Evolutionary conservation across 2,797 vertebrate genomes (phyloP), one percentile per base, ranked within the genome.

Genomic region (Enteromius mattozi): DNA sequence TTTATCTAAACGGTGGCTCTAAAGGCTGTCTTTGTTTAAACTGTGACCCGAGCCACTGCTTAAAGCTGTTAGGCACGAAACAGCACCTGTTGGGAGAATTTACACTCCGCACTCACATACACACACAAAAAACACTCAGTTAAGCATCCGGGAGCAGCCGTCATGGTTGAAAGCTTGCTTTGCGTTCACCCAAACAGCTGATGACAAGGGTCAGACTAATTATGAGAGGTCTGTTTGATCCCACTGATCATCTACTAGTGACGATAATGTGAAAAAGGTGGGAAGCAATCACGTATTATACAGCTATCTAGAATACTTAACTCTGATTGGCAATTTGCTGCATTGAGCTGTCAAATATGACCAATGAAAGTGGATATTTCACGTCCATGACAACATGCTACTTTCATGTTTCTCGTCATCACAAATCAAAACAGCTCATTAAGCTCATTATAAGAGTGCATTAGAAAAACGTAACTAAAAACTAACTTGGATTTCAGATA

Each of bases 11-110:
- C 16, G 0, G 33, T 30, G 8, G 54, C 6, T 71, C 19, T 49
- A 49, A 63, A 37, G 27, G n/a, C 30, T 10, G 33, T 13, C 24
- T 40, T 83, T 78, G 61, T 56, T 69, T 77, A 77, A 83, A 30
- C 47, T 76, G 45, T 68, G 47, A 83, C 47, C 72, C 2, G 1
- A 56, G 35, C 21, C 72, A 21, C 59, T 21, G 47, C 59, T 54
- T 40, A 83, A 75, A 74, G 69, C 77, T 51, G 30, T 54, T 33
- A 68, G 59, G 51, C 80, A 82, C 4, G 9, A 70, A 82, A 83
- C 42, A 16, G 19, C 82, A 84, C 40, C 75, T 83, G 86, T 75
- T 86, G n/a, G 40, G 27, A 59, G 21, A 66, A 68, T 80, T 80
- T 49, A 71, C 37, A 63, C 51, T 30, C 66, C 2, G 7, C 49